Percentiles rank a stretch among this genome's conserved stretches.
Conservation (phyloP, 2,888 invertebrate genomes). For the Cerastis rubricosa region DNA sequence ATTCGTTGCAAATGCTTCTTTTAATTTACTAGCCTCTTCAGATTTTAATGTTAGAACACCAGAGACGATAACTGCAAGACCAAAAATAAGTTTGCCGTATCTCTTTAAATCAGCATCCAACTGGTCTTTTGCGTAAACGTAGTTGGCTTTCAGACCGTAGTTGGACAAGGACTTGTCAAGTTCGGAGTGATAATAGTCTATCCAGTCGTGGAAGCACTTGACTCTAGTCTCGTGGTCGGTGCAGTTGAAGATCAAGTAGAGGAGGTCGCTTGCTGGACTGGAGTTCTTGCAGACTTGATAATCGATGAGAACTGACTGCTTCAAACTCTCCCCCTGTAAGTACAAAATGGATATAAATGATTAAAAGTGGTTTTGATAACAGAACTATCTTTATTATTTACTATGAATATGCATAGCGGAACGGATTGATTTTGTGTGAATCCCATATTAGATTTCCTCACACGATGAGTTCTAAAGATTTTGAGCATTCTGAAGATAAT, state of each 20-base stretch:
- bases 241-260: constrained; percentile 75
- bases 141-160: constrained; percentile 65
- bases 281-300: constrained; percentile 71
- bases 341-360: not conserved
- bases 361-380: not conserved
- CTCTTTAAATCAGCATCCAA: constrained; percentile 70
- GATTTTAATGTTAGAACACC: constrained; percentile 59
- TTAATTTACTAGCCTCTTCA: constrained; percentile 64
- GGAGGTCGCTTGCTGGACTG: constrained; percentile 71
- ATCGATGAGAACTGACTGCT: constrained; percentile 73
- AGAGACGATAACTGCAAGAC: constrained; percentile 51
- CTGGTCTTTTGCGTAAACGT: constrained; percentile 67
- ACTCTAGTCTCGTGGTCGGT: constrained; percentile 71
- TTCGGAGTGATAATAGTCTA: constrained; percentile 69
- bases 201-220: constrained; percentile 69
- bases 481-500: not conserved
- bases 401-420: not conserved
- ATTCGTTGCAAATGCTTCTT: constrained; percentile 17
- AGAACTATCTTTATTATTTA: not conserved
- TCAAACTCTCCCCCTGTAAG: constrained; percentile 69
- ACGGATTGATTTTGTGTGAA: not conserved
- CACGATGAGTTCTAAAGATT: not conserved
- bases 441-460: not conserved
- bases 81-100: constrained; percentile 65
- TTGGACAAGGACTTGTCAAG: constrained; percentile 65